These are phyloP conservation scores for Myodes glareolus DNA, from an alignment of 2,113 vertebrate species.

Conservation along the genomic window DNA sequence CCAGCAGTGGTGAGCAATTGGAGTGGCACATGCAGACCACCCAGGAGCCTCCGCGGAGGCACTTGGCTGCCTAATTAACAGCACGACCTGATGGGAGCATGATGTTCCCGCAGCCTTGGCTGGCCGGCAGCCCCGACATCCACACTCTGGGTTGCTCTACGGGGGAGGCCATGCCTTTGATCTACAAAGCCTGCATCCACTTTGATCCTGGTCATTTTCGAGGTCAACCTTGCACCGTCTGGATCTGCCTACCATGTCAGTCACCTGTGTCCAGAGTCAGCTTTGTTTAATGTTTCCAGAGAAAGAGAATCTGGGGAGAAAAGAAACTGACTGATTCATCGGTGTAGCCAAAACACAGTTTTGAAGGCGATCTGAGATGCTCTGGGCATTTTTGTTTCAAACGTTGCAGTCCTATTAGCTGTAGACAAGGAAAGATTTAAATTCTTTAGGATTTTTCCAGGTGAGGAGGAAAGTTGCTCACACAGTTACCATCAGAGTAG, in stretches of 20 bases:
- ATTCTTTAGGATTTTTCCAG: background rate
- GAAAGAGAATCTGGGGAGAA: background rate
- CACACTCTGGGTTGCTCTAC: background rate
- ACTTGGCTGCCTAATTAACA: constrained; percentile 62
- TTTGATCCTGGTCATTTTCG: constrained; percentile 72
- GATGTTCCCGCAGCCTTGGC: constrained; percentile 52
- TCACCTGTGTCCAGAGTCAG: constrained; percentile 72
- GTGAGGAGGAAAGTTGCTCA: accelerated
- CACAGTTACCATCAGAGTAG: too few relatives aligned
- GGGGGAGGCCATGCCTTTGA: constrained; percentile 69
- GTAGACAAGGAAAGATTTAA: background rate
- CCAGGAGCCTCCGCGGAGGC: constrained; percentile 65
- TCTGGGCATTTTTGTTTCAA: background rate
- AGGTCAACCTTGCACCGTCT: constrained; percentile 65
- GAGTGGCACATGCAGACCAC: constrained; percentile 69
- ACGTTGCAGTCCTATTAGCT: background rate
- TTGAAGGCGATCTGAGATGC: background rate
- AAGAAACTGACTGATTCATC: background rate
- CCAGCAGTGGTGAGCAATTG: background rate
- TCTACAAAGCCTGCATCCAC: constrained; percentile 74
- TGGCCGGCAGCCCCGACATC: background rate
- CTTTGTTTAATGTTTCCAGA: constrained; percentile 71
- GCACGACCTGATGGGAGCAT: constrained; percentile 15
- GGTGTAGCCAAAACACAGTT: background rate
- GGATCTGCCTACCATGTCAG: constrained; percentile 55